A percentile compares a stretch with the other conserved stretches of the same genome.
phyloP scores from a whole-genome alignment of 2,888 invertebrate species.

The Polydesmus complanatus region DNA sequence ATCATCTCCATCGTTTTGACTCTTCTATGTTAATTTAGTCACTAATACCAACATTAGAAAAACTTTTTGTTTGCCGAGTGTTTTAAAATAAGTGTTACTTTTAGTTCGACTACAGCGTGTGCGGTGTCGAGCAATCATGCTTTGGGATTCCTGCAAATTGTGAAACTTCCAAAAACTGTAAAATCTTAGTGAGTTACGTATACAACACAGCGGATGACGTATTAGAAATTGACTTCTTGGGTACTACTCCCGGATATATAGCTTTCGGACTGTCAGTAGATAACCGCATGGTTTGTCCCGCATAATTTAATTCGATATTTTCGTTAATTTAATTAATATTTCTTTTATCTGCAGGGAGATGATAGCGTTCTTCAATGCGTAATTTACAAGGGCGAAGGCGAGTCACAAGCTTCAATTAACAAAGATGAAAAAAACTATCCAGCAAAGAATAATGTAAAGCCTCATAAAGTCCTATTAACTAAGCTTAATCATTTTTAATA shows the following conservation, averaged over 20 bases:
- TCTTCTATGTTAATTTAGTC: no score
- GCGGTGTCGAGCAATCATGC: conserved; percentile 56
- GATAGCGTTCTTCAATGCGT: conserved; percentile 4
- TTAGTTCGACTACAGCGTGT: conserved; percentile 37
- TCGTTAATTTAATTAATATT: no score
- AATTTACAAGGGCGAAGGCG: neutral
- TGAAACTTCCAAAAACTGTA: conserved; percentile 49
- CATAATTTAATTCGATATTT: neutral
- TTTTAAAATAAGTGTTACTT: neutral
- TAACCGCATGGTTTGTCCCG: conserved; percentile 13
- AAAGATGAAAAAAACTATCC: neutral
- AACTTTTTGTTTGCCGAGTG: no score
- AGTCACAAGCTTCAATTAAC: neutral
- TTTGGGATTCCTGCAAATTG: conserved; percentile 64
- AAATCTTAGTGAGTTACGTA: conserved; percentile 48
- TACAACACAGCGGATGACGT: conserved; percentile 25
- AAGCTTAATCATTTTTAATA: no score
- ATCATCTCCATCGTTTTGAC: no score
- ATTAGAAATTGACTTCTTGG: neutral
- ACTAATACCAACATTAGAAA: no score
- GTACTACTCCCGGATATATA: neutral
- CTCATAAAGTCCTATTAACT: no score
- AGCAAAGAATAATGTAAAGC: neutral
- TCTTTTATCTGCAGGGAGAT: neutral
- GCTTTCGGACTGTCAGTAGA: conserved; percentile 4